A percentile compares a stretch with the other conserved stretches of the same genome.
phyloP scores from a whole-genome alignment of 2,113 vertebrate species.

The Microcebus murinus region DNA sequence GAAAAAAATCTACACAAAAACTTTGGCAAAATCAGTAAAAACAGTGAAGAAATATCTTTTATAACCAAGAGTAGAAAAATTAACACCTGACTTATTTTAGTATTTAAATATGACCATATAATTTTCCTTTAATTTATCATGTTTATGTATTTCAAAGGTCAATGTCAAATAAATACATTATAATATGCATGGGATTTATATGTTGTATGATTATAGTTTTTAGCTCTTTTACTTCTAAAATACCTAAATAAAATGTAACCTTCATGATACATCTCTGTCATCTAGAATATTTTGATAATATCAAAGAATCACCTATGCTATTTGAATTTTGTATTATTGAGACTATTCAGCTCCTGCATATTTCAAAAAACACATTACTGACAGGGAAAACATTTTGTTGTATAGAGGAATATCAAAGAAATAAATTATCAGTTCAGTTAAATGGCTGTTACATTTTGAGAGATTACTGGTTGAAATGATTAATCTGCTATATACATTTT shows the following conservation, averaged over 20 bases:
- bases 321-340: conserved; percentile 18
- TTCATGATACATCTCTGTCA: background rate
- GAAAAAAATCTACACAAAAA: background rate
- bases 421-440: background rate
- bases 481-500: background rate
- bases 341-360: background rate
- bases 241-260: background rate
- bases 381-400: background rate
- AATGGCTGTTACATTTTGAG: background rate
- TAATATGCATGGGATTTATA: background rate
- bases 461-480: background rate
- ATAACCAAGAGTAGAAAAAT: background rate
- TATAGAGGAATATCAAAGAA: background rate
- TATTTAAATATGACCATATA: background rate
- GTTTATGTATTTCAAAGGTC: background rate
- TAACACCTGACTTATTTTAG: background rate
- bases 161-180: conserved; percentile 21
- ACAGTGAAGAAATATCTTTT: background rate
- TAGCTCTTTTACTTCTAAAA: background rate
- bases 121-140: background rate
- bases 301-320: background rate
- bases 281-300: background rate
- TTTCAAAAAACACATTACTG: conserved; percentile 4
- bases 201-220: background rate
- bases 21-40: background rate